Evolutionary conservation across 2,113 vertebrate species (phyloP).

Genomic region (Colossoma macropomum): DNA sequence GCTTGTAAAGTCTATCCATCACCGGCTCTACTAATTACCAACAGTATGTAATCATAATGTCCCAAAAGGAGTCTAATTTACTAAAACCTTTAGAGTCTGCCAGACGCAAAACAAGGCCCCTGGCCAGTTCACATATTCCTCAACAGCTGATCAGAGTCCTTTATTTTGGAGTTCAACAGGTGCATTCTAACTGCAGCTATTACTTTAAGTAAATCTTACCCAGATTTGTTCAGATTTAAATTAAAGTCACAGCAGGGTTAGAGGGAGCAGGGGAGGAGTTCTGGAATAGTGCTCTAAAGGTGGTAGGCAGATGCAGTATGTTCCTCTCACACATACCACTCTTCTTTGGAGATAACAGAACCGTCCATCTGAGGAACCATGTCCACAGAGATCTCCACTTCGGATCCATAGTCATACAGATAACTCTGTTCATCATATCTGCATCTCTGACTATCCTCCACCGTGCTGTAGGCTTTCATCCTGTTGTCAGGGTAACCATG

Average conservation of each 20-base stretch:
- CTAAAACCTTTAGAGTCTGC: not conserved
- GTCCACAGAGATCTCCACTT: conserved; percentile 86
- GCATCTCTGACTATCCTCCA: conserved; percentile 66
- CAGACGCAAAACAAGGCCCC: not conserved
- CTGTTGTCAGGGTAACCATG: conserved; percentile 78
- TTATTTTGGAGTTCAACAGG: not conserved
- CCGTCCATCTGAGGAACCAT: conserved; percentile 90
- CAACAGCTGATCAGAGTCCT: not conserved
- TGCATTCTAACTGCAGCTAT: not conserved
- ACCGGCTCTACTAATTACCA: conserved; percentile 5
- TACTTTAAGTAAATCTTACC: not conserved
- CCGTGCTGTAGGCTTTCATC: conserved; percentile 85
- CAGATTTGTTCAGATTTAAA: conserved; percentile 14
- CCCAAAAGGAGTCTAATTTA: not conserved
- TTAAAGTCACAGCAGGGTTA: not conserved
- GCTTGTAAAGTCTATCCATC: conserved; percentile 16
- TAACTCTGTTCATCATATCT: conserved; percentile 83
- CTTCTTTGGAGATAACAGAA: conserved; percentile 92
- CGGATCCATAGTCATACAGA: conserved; percentile 84
- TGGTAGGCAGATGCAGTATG: not conserved
- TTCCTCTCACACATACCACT: conserved; percentile 86
- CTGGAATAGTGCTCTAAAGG: not conserved
- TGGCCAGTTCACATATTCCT: not conserved
- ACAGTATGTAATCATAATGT: not conserved
- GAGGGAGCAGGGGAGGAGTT: not conserved